Evolutionary conservation across 2,797 vertebrate species (phyloP), one percentile per base, ranked within the genome.

Genomic region (Sphenopsis melanotis): DNA sequence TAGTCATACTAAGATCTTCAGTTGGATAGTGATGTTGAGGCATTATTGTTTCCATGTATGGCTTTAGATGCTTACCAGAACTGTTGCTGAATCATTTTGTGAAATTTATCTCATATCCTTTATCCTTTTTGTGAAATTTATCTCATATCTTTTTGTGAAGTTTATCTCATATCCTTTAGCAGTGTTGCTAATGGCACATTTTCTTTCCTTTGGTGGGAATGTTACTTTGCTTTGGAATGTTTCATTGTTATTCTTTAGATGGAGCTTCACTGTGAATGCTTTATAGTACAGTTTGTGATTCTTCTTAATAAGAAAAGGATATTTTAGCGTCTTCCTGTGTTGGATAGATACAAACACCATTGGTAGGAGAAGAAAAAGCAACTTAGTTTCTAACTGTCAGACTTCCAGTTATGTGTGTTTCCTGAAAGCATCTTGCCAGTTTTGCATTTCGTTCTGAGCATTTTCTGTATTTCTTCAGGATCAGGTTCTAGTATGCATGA

Each of bases 61-160:
- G 42, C 1, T 50, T 36, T 42, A 50, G 24, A 24, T 32, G 27
- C 11, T 70, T 4, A 12, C 42, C 27, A 53, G 44, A 86, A 16
- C 21, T 52, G 6, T n/a, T 46, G 12, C 46, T 78, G 61, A 46
- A 56, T 20, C 6, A 64, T 75, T n/a, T 27, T 2, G 0, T 55
- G 30, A 9, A 53, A 20, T 42, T 7, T 46, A 2, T 78, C 11
- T 64, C 0, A n/a, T n/a, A n/a, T n/a, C n/a, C n/a, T n/a, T n/a
- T n/a, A n/a, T n/a, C n/a, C 41, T 41, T 75, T n/a, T 29, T 2
- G 0, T 55, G 27, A 9, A 53, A 20, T 42, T 7, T 42, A 2
- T 78, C 10, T 64, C 0, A 0, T 52, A 10, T 82, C 41, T 41
- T 75, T n/a, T 29, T 2, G 0, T 55, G 27, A 9, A 53, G 22